Evolutionary conservation across 2,113 vertebrate genomes (phyloP).

Genomic region (Hydrochoerus hydrochaeris): DNA sequence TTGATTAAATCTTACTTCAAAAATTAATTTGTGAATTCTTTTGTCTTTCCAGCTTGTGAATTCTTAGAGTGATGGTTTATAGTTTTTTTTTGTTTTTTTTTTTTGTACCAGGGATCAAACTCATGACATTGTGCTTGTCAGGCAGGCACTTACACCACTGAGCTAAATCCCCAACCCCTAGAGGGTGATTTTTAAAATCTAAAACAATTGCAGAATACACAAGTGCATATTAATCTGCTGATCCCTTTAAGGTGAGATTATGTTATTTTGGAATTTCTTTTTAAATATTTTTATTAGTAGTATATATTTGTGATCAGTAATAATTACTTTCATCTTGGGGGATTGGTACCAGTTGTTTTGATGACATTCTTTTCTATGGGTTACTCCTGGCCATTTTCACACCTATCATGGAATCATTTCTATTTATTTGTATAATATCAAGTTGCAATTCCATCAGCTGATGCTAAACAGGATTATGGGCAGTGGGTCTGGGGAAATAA

Average conservation of each 20-base stretch:
- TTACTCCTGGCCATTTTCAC: not conserved
- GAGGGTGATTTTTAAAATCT: too few species aligned
- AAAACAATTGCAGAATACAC: not conserved
- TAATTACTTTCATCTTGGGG: not conserved
- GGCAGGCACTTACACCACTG: too few species aligned
- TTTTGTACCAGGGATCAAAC: too few species aligned
- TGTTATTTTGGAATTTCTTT: not conserved
- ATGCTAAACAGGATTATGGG: not conserved
- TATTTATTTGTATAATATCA: too few species aligned
- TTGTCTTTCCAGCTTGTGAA: not conserved
- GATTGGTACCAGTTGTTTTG: not conserved
- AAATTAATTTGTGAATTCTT: not conserved
- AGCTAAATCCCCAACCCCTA: too few species aligned
- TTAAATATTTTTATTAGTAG: not conserved
- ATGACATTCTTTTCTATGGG: not conserved
- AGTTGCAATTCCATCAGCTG: not conserved
- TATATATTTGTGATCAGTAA: not conserved
- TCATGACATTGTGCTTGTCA: too few species aligned
- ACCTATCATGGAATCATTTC: not conserved
- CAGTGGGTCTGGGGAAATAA: not conserved
- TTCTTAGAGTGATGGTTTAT: not conserved
- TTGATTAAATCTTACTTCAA: not conserved
- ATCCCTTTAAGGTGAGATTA: not conserved
- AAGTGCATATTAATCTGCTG: fast-evolving
- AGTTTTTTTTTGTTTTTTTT: not conserved